phyloP scores from a whole-genome alignment of 2,888 invertebrate species.

The Smittia sp. region DNA sequence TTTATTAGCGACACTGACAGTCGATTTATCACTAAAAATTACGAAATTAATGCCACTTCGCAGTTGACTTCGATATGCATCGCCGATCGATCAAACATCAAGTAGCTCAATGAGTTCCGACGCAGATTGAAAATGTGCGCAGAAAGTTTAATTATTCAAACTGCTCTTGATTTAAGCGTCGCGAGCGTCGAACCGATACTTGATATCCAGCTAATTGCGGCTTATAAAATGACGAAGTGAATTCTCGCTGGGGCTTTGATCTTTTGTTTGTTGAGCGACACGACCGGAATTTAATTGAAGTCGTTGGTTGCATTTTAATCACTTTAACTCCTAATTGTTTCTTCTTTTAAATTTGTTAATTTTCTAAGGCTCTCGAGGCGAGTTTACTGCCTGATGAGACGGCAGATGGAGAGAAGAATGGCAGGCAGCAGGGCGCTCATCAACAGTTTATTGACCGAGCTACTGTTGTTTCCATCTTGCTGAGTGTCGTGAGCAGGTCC shows the following conservation, averaged over 20 bases:
- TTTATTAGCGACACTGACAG: slow-evolving; percentile 30
- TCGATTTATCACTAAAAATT: slow-evolving; percentile 26
- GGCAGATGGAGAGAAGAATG: slow-evolving; percentile 8
- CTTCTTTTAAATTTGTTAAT: slow-evolving; percentile 10
- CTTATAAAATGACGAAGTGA: not conserved
- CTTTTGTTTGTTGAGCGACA: slow-evolving; percentile 19
- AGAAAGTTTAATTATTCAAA: too few relatives aligned
- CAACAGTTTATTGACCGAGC: not conserved
- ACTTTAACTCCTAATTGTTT: not conserved
- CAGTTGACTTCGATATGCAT: not conserved
- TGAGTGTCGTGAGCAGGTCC: slow-evolving; percentile 17
- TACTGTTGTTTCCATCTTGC: not conserved
- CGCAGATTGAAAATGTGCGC: too few relatives aligned
- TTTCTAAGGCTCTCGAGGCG: not conserved
- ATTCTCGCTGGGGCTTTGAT: slow-evolving; percentile 12
- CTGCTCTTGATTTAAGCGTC: too few relatives aligned
- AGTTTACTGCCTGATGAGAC: slow-evolving; percentile 26
- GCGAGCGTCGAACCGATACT: not conserved
- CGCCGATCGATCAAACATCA: too few relatives aligned
- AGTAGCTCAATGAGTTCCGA: too few relatives aligned
- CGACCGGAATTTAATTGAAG: not conserved
- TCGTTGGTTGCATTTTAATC: not conserved
- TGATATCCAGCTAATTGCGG: not conserved
- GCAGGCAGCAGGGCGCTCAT: slow-evolving; percentile 26
- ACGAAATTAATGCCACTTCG: slow-evolving; percentile 13